Conservation (phyloP, 1,140 invertebrate species). For the Schlechtendalia chinensis region DNA sequence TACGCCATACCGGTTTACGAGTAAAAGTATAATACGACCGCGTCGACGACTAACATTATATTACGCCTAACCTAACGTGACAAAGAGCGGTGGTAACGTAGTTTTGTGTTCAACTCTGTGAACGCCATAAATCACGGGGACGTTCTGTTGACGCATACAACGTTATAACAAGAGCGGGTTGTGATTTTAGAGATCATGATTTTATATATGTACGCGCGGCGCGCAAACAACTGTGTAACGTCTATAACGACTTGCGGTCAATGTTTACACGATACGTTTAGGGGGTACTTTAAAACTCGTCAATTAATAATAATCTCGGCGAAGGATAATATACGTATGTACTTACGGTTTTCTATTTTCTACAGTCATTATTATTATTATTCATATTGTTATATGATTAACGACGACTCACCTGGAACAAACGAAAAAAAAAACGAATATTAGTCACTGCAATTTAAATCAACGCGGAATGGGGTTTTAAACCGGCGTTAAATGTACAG, state of each 20-base stretch:
- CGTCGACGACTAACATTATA: too few species aligned
- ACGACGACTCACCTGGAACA: neutral
- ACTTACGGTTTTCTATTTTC: neutral
- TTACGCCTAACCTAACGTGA: neutral
- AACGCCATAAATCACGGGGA: slow-evolving; percentile 28
- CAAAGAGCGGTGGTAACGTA: slow-evolving; percentile 24
- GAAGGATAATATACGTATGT: neutral
- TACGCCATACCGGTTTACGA: slow-evolving; percentile 22
- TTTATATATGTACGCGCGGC: too few species aligned
- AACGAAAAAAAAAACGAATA: neutral
- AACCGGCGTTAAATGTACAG: too few species aligned
- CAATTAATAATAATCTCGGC: too few species aligned
- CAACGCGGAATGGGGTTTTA: too few species aligned
- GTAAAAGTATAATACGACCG: neutral
- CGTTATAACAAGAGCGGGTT: neutral
- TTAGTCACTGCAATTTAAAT: too few species aligned
- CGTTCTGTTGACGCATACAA: slow-evolving; percentile 15
- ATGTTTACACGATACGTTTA: neutral
- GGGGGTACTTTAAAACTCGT: neutral
- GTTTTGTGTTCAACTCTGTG: slow-evolving; percentile 14
- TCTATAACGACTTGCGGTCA: neutral
- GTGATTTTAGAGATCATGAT: slow-evolving; percentile 13
- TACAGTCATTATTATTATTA: neutral
- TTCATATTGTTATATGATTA: too few species aligned
- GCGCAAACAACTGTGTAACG: too few species aligned